Evolutionary conservation across 2,113 vertebrate species (phyloP).

Genomic region (Junco hyemalis): DNA sequence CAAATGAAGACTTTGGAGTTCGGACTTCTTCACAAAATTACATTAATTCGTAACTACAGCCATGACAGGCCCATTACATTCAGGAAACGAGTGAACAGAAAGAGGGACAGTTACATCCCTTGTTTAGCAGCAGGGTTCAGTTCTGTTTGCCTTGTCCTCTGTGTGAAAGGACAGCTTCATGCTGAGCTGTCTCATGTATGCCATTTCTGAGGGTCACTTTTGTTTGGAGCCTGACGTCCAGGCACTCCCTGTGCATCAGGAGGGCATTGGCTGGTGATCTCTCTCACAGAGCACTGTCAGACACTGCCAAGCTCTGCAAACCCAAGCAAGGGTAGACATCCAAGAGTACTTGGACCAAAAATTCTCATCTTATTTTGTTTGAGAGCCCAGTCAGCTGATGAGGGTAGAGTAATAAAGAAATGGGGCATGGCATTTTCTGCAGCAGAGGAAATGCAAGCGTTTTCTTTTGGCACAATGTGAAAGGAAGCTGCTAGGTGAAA

Average conservation of each 20-base stretch:
- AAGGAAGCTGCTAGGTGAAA: neutral
- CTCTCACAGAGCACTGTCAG: neutral
- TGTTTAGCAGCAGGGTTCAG: neutral
- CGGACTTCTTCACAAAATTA: neutral
- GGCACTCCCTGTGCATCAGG: neutral
- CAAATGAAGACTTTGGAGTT: neutral
- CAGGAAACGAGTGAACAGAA: neutral
- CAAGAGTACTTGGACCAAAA: neutral
- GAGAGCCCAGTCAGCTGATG: neutral
- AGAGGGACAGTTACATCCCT: neutral
- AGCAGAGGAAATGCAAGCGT: neutral
- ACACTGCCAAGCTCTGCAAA: neutral
- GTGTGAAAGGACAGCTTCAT: neutral
- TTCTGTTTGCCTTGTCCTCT: neutral
- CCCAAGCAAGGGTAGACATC: neutral
- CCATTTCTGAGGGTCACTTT: neutral
- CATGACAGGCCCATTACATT: neutral
- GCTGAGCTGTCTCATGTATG: neutral
- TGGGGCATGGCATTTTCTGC: neutral
- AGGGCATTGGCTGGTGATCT: neutral
- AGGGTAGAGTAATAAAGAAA: neutral
- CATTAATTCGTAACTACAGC: neutral
- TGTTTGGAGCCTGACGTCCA: neutral
- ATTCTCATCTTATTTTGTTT: neutral
- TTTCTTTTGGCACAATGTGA: neutral